phyloP scores from a whole-genome alignment of 2,888 invertebrate genomes.

The Cephalotes varians region DNA sequence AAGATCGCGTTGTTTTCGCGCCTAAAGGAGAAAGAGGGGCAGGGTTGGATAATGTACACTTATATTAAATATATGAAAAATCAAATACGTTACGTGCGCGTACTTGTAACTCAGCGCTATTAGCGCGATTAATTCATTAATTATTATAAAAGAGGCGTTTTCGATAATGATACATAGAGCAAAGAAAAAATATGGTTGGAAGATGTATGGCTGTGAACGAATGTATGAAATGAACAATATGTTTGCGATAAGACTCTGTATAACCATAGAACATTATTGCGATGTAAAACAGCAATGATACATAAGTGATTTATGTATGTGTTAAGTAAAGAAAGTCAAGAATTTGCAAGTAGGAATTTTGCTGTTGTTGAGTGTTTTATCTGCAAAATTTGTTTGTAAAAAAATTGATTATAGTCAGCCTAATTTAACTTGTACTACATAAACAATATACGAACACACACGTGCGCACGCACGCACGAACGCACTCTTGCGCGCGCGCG shows the following conservation, averaged over 20 bases:
- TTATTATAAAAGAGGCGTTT: neutral
- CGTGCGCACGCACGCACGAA: neutral
- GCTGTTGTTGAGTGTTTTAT: constrained; percentile 28
- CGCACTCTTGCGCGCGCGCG: too few relatives aligned
- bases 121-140: neutral
- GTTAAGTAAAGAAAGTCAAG: neutral
- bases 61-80: neutral
- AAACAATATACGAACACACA: neutral
- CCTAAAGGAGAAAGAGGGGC: too few relatives aligned
- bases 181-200: neutral
- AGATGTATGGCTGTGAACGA: constrained; percentile 32
- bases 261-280: neutral
- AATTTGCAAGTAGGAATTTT: neutral
- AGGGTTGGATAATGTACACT: neutral
- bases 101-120: neutral
- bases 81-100: neutral
- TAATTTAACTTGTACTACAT: neutral
- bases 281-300: neutral
- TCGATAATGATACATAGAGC: neutral
- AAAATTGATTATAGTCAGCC: neutral
- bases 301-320: neutral
- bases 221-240: constrained; percentile 19
- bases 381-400: constrained; percentile 5
- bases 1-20: neutral
- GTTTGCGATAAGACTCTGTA: neutral